phyloP scores from a whole-genome alignment of 2,113 vertebrate genomes.

The Oncorhynchus gorbuscha region DNA sequence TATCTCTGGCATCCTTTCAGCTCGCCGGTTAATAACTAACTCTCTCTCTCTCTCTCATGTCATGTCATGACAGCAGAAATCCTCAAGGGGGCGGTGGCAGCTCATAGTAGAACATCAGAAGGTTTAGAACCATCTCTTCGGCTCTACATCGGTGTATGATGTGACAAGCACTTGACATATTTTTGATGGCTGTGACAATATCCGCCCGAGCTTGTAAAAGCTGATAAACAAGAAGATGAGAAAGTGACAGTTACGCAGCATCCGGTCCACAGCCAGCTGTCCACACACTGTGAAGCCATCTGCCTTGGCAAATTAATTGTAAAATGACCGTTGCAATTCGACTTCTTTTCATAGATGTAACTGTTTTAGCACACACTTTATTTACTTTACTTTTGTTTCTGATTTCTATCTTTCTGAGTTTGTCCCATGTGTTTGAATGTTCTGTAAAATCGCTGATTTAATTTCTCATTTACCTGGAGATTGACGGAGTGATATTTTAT shows the following conservation, averaged over 20 bases:
- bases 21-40: neutral
- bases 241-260: constrained; percentile 42
- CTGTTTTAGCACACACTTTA: constrained; percentile 24
- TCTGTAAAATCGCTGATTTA: neutral
- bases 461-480: neutral
- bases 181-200: constrained; percentile 50
- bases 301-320: constrained; percentile 57
- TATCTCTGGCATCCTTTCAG: constrained; percentile 41
- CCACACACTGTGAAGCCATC: constrained; percentile 52
- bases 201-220: constrained; percentile 34
- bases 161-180: constrained; percentile 31
- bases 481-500: neutral
- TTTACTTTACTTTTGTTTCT: neutral
- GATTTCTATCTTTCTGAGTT: neutral
- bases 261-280: constrained; percentile 50
- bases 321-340: constrained; percentile 33
- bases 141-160: constrained; percentile 13
- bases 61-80: neutral
- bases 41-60: neutral
- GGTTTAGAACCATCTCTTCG: neutral
- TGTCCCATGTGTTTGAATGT: constrained; percentile 43
- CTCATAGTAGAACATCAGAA: constrained; percentile 18
- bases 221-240: constrained; percentile 19
- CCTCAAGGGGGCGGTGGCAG: constrained; percentile 66
- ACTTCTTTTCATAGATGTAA: constrained; percentile 29